phyloP scores from a whole-genome alignment of 2,113 vertebrate species.

The Datnioides undecimradiatus region DNA sequence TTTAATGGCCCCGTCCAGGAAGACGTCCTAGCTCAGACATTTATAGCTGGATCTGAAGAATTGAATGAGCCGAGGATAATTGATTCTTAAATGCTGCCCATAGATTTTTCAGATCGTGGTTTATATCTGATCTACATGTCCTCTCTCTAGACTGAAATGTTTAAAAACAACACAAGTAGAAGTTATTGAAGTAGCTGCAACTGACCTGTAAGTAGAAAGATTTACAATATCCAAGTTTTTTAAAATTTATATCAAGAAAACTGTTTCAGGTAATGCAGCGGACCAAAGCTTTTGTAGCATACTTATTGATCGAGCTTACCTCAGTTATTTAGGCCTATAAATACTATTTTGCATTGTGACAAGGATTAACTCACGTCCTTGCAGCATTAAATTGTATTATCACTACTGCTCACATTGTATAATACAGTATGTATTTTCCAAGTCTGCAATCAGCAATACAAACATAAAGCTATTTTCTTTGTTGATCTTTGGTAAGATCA shows the following conservation, averaged over 20 bases:
- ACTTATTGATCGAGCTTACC: neutral
- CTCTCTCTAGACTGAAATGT: neutral
- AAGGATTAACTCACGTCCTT: neutral
- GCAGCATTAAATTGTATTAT: neutral
- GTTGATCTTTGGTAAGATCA: no score
- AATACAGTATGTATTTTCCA: neutral
- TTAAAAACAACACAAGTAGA: neutral
- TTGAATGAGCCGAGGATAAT: slow-evolving; percentile 19
- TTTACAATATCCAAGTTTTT: neutral
- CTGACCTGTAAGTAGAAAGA: neutral
- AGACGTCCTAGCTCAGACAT: slow-evolving; percentile 43
- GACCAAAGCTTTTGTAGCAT: neutral
- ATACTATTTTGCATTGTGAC: neutral
- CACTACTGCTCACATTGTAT: neutral
- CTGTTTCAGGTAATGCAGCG: neutral
- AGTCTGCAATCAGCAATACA: no score
- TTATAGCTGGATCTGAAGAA: slow-evolving; percentile 36
- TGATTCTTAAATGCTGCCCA: neutral
- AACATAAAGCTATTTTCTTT: no score
- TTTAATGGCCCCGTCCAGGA: slow-evolving; percentile 50
- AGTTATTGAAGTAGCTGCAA: neutral
- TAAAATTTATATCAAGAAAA: neutral
- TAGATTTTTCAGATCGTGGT: neutral
- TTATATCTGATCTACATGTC: neutral
- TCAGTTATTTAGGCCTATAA: neutral